These are phyloP conservation scores for Corynorhinus townsendii DNA, from an alignment of 2,113 vertebrate species.

Conservation along the genomic window DNA sequence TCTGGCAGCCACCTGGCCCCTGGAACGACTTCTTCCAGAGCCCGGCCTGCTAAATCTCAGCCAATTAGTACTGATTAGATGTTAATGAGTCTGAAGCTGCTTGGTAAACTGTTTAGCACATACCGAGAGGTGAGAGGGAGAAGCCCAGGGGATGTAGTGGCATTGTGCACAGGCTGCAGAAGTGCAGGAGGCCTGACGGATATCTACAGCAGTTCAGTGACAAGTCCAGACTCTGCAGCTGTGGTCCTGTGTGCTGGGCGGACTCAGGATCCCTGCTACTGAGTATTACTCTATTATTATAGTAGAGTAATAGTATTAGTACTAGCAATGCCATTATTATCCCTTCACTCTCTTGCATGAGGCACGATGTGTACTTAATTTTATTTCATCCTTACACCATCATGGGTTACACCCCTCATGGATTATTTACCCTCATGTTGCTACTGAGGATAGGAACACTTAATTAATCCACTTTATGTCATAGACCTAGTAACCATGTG, in stretches of 20 bases:
- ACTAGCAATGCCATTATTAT: no score
- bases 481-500: background rate
- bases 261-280: no score
- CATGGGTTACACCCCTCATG: background rate
- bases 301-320: background rate
- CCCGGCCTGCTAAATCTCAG: slow-evolving; percentile 60
- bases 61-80: slow-evolving; percentile 73
- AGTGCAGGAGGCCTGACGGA: background rate
- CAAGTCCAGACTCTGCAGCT: fast-evolving
- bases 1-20: slow-evolving; percentile 60
- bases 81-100: slow-evolving; percentile 74
- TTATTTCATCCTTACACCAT: background rate
- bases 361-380: background rate
- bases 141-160: background rate
- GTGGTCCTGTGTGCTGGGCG: background rate
- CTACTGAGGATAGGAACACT: background rate
- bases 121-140: slow-evolving; percentile 25
- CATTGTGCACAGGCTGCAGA: background rate
- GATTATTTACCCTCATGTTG: background rate
- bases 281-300: no score
- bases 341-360: no score
- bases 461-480: background rate
- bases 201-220: background rate
- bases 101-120: slow-evolving; percentile 73
- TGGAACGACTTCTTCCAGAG: slow-evolving; percentile 47